Conservation (phyloP, 2,113 vertebrate species). For the Stictonetta naevosa region DNA sequence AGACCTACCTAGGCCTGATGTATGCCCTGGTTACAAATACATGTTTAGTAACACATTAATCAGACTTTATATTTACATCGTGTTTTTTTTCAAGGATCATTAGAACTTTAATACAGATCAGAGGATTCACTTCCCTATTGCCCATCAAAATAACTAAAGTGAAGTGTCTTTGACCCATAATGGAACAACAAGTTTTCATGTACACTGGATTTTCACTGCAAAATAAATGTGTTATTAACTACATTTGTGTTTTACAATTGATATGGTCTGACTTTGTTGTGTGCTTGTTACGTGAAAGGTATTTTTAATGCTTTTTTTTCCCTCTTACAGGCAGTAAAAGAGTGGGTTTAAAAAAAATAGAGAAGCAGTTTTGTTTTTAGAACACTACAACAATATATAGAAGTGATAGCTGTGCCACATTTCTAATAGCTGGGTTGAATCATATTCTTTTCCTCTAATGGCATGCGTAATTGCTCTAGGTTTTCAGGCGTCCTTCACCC, state of each 20-base stretch:
- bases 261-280: constrained; percentile 16
- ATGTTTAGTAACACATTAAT: not conserved
- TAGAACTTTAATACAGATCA: not conserved
- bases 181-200: not conserved
- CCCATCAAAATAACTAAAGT: not conserved
- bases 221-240: not conserved
- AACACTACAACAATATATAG: constrained; percentile 21
- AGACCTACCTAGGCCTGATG: not conserved
- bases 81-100: not conserved
- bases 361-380: constrained; percentile 56
- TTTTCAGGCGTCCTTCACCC: constrained; percentile 85
- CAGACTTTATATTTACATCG: not conserved
- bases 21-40: not conserved
- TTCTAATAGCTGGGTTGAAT: constrained; percentile 76
- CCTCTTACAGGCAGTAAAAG: not conserved
- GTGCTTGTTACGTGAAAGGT: constrained; percentile 18
- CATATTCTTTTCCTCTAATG: constrained; percentile 73
- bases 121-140: not conserved
- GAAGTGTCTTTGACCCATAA: not conserved
- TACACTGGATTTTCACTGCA: not conserved
- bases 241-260: not conserved
- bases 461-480: constrained; percentile 80
- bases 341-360: constrained; percentile 7
- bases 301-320: not conserved
- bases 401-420: constrained; percentile 62